phyloP scores from a whole-genome alignment of 2,797 vertebrate species.

The Delichon dasypus region DNA sequence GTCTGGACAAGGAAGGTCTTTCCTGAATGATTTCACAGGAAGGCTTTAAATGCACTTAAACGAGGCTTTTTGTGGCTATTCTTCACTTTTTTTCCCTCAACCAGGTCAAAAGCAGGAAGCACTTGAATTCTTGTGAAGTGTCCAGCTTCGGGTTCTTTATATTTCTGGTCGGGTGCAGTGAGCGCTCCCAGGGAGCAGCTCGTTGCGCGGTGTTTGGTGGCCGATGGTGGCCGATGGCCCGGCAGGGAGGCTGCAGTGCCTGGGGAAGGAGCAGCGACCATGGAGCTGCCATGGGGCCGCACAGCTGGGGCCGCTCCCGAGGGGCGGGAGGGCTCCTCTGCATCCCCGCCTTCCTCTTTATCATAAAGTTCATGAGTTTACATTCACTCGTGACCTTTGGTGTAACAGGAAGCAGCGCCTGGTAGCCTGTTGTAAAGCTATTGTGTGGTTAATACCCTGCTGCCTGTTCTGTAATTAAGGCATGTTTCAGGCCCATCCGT shows the following conservation, averaged over 20 bases:
- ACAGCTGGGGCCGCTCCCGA: neutral
- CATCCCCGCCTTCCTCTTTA: neutral
- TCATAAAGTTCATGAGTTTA: neutral
- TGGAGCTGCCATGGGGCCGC: neutral
- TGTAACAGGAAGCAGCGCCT: neutral
- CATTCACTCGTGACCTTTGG: neutral
- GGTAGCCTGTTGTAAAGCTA: neutral
- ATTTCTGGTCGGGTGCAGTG: neutral
- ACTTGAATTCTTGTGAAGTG: slow-evolving; percentile 43
- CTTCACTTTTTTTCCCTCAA: neutral
- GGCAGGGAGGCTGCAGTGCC: neutral
- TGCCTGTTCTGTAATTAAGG: neutral
- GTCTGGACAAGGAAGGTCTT: neutral
- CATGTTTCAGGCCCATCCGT: neutral
- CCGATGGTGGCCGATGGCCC: slow-evolving; percentile 12
- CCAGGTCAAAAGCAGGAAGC: slow-evolving; percentile 67
- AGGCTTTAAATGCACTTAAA: slow-evolving; percentile 33
- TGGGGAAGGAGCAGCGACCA: neutral
- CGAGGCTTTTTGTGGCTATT: neutral
- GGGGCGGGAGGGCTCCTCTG: neutral
- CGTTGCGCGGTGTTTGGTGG: neutral
- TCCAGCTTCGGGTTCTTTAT: slow-evolving; percentile 54
- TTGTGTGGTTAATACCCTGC: neutral
- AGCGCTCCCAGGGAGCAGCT: slow-evolving; percentile 23
- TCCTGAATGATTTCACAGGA: slow-evolving; percentile 41